Percentiles rank a stretch among this genome's conserved stretches.
phyloP scores from a whole-genome alignment of 2,797 vertebrate genomes.

The Typhlichthys eigenmanni region DNA sequence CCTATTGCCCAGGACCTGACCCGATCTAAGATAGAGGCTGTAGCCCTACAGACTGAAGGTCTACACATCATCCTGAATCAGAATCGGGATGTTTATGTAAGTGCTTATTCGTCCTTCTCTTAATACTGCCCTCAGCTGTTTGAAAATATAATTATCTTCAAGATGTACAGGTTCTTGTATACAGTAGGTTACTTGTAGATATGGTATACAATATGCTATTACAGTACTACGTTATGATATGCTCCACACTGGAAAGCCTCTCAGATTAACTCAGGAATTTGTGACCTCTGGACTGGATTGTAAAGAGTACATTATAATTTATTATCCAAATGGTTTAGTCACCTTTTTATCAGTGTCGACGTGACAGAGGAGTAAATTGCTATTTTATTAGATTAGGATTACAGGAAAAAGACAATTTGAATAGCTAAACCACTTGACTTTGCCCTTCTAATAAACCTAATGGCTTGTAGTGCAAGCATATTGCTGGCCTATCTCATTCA shows the following conservation, averaged over 20 bases:
- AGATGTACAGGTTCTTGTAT: not conserved
- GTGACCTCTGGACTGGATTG: not conserved
- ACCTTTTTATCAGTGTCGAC: slow-evolving; percentile 5
- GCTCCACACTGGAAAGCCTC: not conserved
- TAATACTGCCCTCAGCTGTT: too few species aligned
- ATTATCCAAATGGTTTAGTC: slow-evolving; percentile 7
- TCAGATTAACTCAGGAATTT: not conserved
- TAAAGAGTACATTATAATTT: slow-evolving; percentile 15
- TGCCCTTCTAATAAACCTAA: not conserved
- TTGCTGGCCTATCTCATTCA: not conserved
- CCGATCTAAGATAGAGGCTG: slow-evolving; percentile 77
- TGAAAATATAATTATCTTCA: too few species aligned
- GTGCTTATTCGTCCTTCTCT: slow-evolving; percentile 16
- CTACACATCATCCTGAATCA: slow-evolving; percentile 73
- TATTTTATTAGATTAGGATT: slow-evolving; percentile 13
- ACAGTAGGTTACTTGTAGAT: not conserved
- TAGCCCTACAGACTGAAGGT: slow-evolving; percentile 68
- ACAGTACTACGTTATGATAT: slow-evolving; percentile 1
- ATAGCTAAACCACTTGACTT: slow-evolving; percentile 13
- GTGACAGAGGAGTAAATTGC: slow-evolving; percentile 10
- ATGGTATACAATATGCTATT: not conserved
- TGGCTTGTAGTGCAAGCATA: too few species aligned
- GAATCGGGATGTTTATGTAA: slow-evolving; percentile 73
- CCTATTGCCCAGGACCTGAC: slow-evolving; percentile 56
- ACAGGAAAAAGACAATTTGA: slow-evolving; percentile 11